These are phyloP conservation scores for Epiblema foenella DNA, from an alignment of 2,888 invertebrate genomes.

Conservation along the genomic window DNA sequence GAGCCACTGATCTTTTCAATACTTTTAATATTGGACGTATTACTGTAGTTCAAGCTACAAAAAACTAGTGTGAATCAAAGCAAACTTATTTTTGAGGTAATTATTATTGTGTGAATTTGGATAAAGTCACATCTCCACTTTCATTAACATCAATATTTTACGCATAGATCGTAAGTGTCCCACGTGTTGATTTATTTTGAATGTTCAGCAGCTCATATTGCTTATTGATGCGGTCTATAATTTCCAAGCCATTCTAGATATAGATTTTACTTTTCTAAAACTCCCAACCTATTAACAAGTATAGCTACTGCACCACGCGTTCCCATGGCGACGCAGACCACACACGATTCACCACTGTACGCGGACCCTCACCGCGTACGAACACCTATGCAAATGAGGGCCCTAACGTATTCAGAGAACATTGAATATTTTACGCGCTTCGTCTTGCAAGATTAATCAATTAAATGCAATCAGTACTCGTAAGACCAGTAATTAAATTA, in stretches of 20 bases:
- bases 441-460: slow-evolving; percentile 67
- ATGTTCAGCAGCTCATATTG: background rate
- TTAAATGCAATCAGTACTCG: slow-evolving; percentile 48
- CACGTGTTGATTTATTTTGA: background rate
- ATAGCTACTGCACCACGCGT: slow-evolving; percentile 57
- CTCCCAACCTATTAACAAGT: slow-evolving; percentile 47
- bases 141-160: background rate
- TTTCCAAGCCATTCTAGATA: background rate
- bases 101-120: slow-evolving; percentile 4
- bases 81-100: background rate
- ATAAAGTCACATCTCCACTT: background rate
- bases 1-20: background rate
- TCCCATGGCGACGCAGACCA: slow-evolving; percentile 79
- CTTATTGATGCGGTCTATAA: background rate
- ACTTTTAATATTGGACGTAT: background rate
- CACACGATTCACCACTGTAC: slow-evolving; percentile 71
- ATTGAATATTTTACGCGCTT: slow-evolving; percentile 68
- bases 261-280: slow-evolving; percentile 14
- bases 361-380: slow-evolving; percentile 53
- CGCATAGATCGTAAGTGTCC: background rate
- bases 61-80: background rate
- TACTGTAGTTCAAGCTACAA: background rate
- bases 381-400: slow-evolving; percentile 68
- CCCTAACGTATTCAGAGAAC: slow-evolving; percentile 61
- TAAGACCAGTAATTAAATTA: slow-evolving; percentile 41